Conservation (phyloP, 2,797 vertebrate genomes). For the Microcaecilia unicolor region DNA sequence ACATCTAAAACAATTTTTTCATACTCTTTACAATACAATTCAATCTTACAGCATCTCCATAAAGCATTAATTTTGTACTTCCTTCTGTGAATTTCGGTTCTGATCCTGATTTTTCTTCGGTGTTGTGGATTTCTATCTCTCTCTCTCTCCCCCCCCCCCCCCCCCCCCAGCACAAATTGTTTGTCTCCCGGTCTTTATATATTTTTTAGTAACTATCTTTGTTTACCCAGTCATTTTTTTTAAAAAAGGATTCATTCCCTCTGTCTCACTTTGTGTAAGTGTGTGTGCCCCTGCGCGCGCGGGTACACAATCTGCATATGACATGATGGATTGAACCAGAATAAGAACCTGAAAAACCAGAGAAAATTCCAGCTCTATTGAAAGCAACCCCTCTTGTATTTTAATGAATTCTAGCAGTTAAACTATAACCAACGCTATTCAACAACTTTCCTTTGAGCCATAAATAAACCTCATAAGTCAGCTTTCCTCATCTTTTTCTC, state of each 20-base stretch:
- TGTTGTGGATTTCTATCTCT: no score
- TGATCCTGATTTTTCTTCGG: no score
- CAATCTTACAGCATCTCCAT: no score
- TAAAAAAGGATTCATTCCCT: conserved; percentile 24
- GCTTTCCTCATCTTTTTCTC: no score
- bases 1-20: no score
- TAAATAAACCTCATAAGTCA: conserved; percentile 78
- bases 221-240: conserved; percentile 17
- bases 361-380: conserved; percentile 52
- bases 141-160: no score
- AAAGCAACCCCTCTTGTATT: conserved; percentile 35
- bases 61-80: no score
- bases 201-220: conserved; percentile 1
- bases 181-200: conserved; percentile 2
- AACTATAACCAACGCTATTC: conserved; percentile 85
- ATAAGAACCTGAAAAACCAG: conserved; percentile 38
- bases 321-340: conserved; percentile 57
- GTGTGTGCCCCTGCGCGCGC: conserved; percentile 28
- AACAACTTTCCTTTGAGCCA: conserved; percentile 55
- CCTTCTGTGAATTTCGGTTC: no score
- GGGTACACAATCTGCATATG: conserved; percentile 13
- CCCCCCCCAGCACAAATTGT: no score
- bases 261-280: background rate
- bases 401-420: conserved; percentile 73
- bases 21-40: no score